Percentiles rank a stretch among this genome's conserved stretches.
phyloP scores from a whole-genome alignment of 2,888 invertebrate genomes.

The Cerastis leucographa region DNA sequence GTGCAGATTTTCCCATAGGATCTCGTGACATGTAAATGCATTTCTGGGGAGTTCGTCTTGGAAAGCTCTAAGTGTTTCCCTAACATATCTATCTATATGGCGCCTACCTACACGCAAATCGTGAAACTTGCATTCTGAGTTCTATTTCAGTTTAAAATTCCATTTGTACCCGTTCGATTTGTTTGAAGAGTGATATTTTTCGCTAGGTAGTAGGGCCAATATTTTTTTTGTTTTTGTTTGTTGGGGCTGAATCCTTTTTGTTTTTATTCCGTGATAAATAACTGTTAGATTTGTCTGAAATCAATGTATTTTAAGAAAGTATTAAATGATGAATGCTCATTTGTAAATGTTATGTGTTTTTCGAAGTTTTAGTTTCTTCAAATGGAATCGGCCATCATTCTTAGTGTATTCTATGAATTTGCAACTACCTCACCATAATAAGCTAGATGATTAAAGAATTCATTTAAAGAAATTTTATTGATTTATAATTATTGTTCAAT shows the following conservation, averaged over 20 bases:
- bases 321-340: background rate
- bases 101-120: conserved; percentile 40
- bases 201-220: background rate
- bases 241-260: background rate
- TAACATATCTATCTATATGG: conserved; percentile 54
- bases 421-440: background rate
- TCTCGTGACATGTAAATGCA: conserved; percentile 89
- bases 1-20: conserved; percentile 86
- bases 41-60: conserved; percentile 83
- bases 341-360: background rate
- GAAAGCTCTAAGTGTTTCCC: conserved; percentile 83
- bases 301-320: background rate
- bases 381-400: background rate
- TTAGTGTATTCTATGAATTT: conserved; percentile 7
- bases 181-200: conserved; percentile 41
- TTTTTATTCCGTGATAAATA: conserved; percentile 19
- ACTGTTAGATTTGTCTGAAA: background rate
- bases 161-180: conserved; percentile 50
- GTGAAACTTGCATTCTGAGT: conserved; percentile 61
- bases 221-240: conserved; percentile 6
- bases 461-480: background rate
- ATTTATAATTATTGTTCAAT: background rate
- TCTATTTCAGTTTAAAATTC: conserved; percentile 63
- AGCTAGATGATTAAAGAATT: background rate
- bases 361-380: background rate